Percentiles rank a stretch among this genome's conserved stretches.
Conservation (phyloP, 2,113 vertebrate species). For the Butorides virescens region DNA sequence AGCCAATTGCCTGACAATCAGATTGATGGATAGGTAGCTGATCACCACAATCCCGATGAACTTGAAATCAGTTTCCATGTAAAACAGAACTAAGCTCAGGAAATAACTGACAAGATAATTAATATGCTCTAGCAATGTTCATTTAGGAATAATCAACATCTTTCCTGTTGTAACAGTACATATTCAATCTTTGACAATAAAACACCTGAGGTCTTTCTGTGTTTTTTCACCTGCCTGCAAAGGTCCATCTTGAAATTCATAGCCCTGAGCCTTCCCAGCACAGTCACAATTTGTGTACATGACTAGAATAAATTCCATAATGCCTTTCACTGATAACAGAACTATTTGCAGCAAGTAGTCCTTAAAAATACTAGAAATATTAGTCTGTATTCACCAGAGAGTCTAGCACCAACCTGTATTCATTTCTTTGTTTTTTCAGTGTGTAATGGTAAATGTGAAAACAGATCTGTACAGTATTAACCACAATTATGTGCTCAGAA, state of each 20-base stretch:
- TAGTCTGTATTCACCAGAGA: neutral
- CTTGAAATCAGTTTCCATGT: neutral
- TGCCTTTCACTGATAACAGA: neutral
- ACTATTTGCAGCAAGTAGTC: neutral
- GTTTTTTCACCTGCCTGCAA: neutral
- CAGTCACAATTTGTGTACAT: neutral
- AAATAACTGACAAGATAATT: constrained; percentile 26
- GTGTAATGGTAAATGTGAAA: neutral
- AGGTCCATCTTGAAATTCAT: neutral
- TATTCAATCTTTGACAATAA: neutral
- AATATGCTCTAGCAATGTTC: neutral
- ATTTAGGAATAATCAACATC: neutral
- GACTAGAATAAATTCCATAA: neutral
- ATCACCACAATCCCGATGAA: neutral
- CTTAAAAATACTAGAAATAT: neutral
- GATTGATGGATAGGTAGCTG: neutral
- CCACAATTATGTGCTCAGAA: neutral
- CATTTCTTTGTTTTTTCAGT: neutral
- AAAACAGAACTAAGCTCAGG: neutral
- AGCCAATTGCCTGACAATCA: neutral
- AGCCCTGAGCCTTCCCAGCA: neutral
- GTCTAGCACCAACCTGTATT: neutral
- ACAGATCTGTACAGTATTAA: neutral
- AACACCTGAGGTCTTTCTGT: neutral
- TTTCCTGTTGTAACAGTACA: neutral